phyloP scores from a whole-genome alignment of 2,888 invertebrate species.

The Chorisops tibialis region DNA sequence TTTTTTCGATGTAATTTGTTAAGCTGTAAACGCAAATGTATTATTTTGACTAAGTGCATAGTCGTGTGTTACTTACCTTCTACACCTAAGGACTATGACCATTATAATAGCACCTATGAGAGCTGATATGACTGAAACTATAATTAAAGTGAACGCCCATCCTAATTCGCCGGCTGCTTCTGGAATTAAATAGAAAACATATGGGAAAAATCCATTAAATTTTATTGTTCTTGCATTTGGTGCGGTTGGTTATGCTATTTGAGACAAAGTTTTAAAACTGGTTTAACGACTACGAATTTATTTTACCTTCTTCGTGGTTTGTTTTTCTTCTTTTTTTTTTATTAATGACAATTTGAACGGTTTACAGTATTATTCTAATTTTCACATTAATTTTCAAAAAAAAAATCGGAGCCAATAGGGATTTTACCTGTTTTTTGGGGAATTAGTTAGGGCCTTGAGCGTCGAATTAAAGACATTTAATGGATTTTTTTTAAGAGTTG shows the following conservation, averaged over 20 bases:
- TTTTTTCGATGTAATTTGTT: too few species aligned
- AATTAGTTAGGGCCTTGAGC: too few species aligned
- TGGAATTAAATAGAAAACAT: constrained; percentile 38
- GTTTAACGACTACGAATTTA: not conserved
- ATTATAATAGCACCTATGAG: constrained; percentile 68
- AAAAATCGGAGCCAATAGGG: not conserved
- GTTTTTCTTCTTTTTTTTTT: not conserved
- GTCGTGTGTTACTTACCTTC: constrained; percentile 48
- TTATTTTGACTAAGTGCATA: too few species aligned
- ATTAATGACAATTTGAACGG: constrained; percentile 7
- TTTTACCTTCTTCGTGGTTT: not conserved
- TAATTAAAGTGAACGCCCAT: constrained; percentile 67
- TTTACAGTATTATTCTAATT: not conserved
- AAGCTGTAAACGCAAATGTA: too few species aligned
- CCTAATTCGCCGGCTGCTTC: constrained; percentile 51
- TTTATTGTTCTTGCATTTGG: not conserved
- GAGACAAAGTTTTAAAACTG: not conserved
- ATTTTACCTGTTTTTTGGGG: too few species aligned
- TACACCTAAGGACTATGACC: constrained; percentile 67
- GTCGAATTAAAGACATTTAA: not conserved
- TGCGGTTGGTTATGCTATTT: too few species aligned
- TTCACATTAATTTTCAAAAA: not conserved
- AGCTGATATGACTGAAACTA: constrained; percentile 68
- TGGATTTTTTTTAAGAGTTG: not conserved
- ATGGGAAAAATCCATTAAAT: not conserved